Evolutionary conservation across 2,113 vertebrate genomes (phyloP).

Genomic region (Gymnogyps californianus): DNA sequence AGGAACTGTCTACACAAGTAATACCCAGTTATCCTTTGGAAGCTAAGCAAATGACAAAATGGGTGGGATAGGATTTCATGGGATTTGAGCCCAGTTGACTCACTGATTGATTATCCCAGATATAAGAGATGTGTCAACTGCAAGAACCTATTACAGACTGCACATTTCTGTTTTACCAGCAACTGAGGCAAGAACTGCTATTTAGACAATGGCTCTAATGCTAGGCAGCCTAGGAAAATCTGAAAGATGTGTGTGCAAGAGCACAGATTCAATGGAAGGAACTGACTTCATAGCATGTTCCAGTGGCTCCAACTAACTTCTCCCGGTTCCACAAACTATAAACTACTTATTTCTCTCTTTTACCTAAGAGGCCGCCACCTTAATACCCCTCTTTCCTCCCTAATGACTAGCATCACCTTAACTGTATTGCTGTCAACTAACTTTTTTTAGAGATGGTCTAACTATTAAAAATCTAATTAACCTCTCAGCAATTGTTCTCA

Average conservation of each 20-base stretch:
- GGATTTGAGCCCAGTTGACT: neutral
- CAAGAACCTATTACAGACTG: neutral
- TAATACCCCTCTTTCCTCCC: neutral
- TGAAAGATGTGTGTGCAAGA: neutral
- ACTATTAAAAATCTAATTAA: neutral
- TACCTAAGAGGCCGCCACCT: neutral
- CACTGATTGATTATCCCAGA: neutral
- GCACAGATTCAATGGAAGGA: neutral
- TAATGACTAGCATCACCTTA: neutral
- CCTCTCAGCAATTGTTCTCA: neutral
- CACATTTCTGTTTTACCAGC: neutral
- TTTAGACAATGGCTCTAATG: neutral
- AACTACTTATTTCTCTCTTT: neutral
- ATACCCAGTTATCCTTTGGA: neutral
- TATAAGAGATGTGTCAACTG: neutral
- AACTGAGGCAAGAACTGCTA: neutral
- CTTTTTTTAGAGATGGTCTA: neutral
- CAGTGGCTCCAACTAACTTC: neutral
- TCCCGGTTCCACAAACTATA: neutral
- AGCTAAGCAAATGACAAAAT: neutral
- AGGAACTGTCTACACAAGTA: neutral
- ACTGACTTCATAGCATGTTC: neutral
- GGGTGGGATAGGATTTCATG: neutral
- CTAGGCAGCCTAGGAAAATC: neutral
- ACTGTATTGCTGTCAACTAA: neutral